A percentile compares a stretch with the other conserved stretches of the same genome.
Evolutionary conservation across 2,888 invertebrate genomes (phyloP).

Genomic region (Pilophorus perplexus): DNA sequence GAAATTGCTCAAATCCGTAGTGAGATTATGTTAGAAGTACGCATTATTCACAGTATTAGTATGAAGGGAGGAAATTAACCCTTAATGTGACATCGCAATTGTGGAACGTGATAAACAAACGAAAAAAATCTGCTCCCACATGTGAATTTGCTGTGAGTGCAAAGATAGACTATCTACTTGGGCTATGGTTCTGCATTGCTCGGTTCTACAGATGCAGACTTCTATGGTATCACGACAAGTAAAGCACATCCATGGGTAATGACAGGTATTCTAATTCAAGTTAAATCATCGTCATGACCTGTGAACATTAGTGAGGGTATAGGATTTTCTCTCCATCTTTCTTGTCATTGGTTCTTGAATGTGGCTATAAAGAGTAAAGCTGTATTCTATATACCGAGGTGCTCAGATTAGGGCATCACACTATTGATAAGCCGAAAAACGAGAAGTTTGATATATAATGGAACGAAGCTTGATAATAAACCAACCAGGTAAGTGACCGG

Average conservation of each 20-base stretch:
- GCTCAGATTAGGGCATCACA: conserved; percentile 47
- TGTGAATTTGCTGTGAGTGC: conserved; percentile 33
- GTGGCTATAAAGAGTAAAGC: conserved; percentile 41
- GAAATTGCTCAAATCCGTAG: not conserved
- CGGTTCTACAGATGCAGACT: conserved; percentile 33
- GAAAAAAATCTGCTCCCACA: conserved; percentile 30
- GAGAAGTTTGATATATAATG: conserved; percentile 36
- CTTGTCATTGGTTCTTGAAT: too few relatives aligned
- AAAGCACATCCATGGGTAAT: conserved; percentile 33
- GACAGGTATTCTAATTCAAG: too few relatives aligned
- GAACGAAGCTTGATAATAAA: conserved; percentile 40
- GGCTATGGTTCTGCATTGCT: conserved; percentile 34
- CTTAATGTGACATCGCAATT: too few relatives aligned
- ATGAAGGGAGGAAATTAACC: too few relatives aligned
- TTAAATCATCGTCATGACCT: too few relatives aligned
- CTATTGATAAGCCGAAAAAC: conserved; percentile 43
- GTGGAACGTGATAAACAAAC: too few relatives aligned
- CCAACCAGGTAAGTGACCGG: conserved; percentile 37
- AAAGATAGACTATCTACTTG: conserved; percentile 27
- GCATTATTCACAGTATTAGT: too few relatives aligned
- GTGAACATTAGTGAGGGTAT: conserved; percentile 19
- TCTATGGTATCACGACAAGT: conserved; percentile 35
- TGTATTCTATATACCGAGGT: conserved; percentile 46
- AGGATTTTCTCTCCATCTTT: too few relatives aligned
- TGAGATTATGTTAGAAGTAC: too few relatives aligned